Evolutionary conservation across 2,797 vertebrate genomes (phyloP).

Genomic region (Gadopsis marmoratus): DNA sequence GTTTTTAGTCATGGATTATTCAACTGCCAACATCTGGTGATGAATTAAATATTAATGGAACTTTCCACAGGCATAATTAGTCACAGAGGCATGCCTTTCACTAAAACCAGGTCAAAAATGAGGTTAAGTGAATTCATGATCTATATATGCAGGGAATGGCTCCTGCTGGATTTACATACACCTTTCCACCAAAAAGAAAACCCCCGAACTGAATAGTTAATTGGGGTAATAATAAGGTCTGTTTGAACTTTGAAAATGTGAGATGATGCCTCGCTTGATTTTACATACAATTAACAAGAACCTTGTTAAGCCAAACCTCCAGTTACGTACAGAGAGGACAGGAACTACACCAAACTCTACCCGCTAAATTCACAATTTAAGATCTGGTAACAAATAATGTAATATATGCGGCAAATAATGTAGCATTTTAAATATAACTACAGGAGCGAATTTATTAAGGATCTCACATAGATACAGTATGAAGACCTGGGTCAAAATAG

Average conservation of each 20-base stretch:
- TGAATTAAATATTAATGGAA: conserved; percentile 85
- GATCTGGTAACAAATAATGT: not conserved
- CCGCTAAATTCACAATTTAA: not conserved
- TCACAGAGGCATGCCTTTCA: conserved; percentile 72
- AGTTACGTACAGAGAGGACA: not conserved
- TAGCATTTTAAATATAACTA: not conserved
- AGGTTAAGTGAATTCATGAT: conserved; percentile 76
- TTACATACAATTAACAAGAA: not conserved
- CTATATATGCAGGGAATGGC: conserved; percentile 65
- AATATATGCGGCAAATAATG: not conserved
- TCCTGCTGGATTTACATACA: conserved; percentile 59
- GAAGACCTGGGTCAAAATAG: conserved; percentile 41
- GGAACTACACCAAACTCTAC: not conserved
- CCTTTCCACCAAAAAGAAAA: conserved; percentile 42
- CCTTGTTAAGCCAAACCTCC: not conserved
- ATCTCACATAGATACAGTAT: conserved; percentile 7
- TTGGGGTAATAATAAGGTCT: conserved; percentile 3
- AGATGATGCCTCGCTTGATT: not conserved
- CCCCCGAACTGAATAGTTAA: conserved; percentile 7
- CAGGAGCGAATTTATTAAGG: not conserved
- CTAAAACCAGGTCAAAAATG: conserved; percentile 84
- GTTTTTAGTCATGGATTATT: conserved; percentile 82
- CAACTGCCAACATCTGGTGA: conserved; percentile 83
- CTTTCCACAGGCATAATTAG: conserved; percentile 80
- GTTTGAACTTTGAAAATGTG: not conserved